Evolutionary conservation across 2,888 invertebrate genomes (phyloP).

Genomic region (Cordilura impudica): DNA sequence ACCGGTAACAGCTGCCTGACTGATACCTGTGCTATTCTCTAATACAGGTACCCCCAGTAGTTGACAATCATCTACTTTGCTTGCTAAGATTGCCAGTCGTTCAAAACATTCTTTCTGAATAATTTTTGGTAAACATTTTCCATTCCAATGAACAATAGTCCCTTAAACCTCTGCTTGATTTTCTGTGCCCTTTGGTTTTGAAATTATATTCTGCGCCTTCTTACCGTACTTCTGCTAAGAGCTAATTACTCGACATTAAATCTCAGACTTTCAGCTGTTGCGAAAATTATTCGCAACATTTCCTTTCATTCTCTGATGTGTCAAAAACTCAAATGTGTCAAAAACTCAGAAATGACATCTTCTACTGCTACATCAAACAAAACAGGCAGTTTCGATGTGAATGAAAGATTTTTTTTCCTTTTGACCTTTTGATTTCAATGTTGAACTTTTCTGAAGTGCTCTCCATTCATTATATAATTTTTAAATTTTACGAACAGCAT

Average conservation of each 20-base stretch:
- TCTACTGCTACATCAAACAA: too few species aligned
- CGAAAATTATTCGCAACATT: not conserved
- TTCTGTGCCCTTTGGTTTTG: too few species aligned
- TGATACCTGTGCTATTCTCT: not conserved
- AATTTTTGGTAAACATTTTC: too few species aligned
- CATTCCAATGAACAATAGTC: too few species aligned
- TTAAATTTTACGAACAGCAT: conserved; percentile 4
- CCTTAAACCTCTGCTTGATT: too few species aligned
- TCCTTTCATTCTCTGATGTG: not conserved
- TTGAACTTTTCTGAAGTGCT: not conserved
- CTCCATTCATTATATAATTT: conserved; percentile 1
- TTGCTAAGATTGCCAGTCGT: not conserved
- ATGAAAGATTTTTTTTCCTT: too few species aligned
- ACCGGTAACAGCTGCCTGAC: too few species aligned
- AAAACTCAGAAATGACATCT: not conserved
- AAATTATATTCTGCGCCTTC: not conserved
- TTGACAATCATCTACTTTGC: not conserved
- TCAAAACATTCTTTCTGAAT: not conserved
- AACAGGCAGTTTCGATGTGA: too few species aligned
- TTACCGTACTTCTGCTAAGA: not conserved
- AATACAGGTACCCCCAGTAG: not conserved
- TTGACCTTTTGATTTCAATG: too few species aligned
- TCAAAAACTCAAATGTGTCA: not conserved
- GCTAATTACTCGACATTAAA: not conserved
- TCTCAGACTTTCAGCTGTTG: too few species aligned